These are phyloP conservation scores for Callorhinus ursinus DNA, from an alignment of 2,113 vertebrate species.

Conservation along the genomic window DNA sequence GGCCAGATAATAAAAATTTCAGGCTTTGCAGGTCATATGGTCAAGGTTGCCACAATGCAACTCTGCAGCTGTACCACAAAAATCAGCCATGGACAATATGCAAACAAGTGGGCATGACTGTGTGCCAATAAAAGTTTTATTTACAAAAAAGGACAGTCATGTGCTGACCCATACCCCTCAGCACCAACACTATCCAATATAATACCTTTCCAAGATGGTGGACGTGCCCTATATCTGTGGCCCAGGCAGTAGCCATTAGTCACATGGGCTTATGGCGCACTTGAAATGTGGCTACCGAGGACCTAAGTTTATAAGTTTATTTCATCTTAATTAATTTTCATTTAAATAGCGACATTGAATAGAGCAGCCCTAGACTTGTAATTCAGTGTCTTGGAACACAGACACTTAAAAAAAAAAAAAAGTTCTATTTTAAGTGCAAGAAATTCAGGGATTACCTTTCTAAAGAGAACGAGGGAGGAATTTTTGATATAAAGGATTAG, in stretches of 20 bases:
- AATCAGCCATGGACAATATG: background rate
- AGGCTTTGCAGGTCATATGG: background rate
- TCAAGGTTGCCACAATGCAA: background rate
- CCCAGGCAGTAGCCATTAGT: background rate
- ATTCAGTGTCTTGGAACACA: background rate
- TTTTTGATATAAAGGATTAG: conserved; percentile 43
- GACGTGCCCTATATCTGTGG: background rate
- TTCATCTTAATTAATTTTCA: conserved; percentile 17
- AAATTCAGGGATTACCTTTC: conserved; percentile 2
- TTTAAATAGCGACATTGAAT: background rate
- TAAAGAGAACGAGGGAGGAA: background rate
- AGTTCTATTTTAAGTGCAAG: conserved; percentile 24
- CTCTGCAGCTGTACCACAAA: background rate
- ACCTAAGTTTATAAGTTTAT: background rate
- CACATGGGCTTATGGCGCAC: background rate
- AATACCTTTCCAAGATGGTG: background rate
- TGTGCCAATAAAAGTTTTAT: background rate
- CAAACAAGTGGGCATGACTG: background rate
- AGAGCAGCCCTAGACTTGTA: background rate
- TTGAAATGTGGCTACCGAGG: background rate
- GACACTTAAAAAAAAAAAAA: background rate
- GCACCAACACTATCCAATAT: background rate
- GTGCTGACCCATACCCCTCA: background rate
- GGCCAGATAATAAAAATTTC: background rate
- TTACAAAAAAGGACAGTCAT: background rate